Evolutionary conservation across 2,888 invertebrate species (phyloP), one percentile per base, ranked within the genome.

Genomic region (Coremacera marginata): DNA sequence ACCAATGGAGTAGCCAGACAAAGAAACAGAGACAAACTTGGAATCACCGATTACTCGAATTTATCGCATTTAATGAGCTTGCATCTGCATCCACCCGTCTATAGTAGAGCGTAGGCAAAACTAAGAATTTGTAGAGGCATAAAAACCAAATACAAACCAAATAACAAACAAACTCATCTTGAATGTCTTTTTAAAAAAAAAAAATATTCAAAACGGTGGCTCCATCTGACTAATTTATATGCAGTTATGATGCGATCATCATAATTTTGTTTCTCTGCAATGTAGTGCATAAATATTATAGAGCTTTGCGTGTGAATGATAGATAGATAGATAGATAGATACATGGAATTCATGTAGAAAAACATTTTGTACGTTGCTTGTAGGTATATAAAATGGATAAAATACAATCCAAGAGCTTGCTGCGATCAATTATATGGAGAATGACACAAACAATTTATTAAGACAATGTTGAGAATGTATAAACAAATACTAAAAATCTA

Each of bases 171-270:
- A 49, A 49, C 27, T 27, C 31, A 49, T 52, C 62, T 57, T 16
- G 5, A 19, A 49, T 27, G 37, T 5, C 16, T 51, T 14, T 63
- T 14, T 31, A 19, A 44, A 55, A 34, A 51, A 19, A 44, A 55
- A 34, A 67, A 52, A 52, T 62, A 72, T 62, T 72, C 72, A 44
- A 62, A 72, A 62, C 72, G 44, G 72, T 72, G 72, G 72, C 72
- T 79, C 77, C 78, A 75, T 80, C 76, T 78, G 80, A 79, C 81
- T 83, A 83, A 83, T 83, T 83, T 82, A 82, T 82, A 82, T 83
- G 82, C 83, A 83, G 83, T 82, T 83, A 82, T 82, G 82, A 83
- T 78, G 81, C 81, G 81, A 81, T 82, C 82, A 81, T 82, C 82
- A 82, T 83, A 82, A 82, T 80, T 79, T 76, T 78, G 68, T 44